These are phyloP conservation scores for Abramis brama DNA, from an alignment of 2,113 vertebrate species.

Conservation along the genomic window DNA sequence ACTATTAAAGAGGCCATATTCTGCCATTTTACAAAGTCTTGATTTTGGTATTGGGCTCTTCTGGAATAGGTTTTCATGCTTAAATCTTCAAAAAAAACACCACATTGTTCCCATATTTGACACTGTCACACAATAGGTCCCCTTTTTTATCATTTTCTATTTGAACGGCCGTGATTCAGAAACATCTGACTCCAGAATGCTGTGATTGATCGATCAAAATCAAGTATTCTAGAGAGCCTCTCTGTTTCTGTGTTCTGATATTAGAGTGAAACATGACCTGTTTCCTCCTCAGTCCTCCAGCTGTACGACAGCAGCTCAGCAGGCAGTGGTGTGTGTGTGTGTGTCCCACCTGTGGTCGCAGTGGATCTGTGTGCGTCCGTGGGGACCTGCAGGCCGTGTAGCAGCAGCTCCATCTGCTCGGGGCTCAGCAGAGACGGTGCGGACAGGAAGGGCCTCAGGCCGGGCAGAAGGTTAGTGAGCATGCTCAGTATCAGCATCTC, in stretches of 20 bases:
- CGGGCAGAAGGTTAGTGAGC: constrained; percentile 73
- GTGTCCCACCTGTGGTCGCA: constrained; percentile 79
- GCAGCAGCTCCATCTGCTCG: constrained; percentile 70
- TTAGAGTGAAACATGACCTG: neutral
- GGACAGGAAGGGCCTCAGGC: constrained; percentile 79
- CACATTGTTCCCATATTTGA: no score
- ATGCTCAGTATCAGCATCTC: constrained; percentile 83
- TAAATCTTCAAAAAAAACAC: no score
- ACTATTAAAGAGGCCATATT: neutral
- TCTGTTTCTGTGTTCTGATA: no score
- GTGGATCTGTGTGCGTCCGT: constrained; percentile 79
- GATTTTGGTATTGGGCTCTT: no score
- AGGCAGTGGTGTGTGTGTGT: neutral
- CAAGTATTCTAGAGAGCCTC: no score
- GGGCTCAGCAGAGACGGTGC: constrained; percentile 78
- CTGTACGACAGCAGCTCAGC: neutral
- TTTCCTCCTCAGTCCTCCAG: neutral
- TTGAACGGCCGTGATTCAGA: neutral
- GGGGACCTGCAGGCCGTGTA: constrained; percentile 79
- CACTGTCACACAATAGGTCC: no score
- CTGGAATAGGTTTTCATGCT: no score
- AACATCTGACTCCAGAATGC: neutral
- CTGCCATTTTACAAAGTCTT: no score
- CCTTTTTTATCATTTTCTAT: neutral
- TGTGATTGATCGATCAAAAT: neutral